These are phyloP conservation scores for Merodon equestris DNA, from an alignment of 2,888 invertebrate genomes.

Conservation along the genomic window DNA sequence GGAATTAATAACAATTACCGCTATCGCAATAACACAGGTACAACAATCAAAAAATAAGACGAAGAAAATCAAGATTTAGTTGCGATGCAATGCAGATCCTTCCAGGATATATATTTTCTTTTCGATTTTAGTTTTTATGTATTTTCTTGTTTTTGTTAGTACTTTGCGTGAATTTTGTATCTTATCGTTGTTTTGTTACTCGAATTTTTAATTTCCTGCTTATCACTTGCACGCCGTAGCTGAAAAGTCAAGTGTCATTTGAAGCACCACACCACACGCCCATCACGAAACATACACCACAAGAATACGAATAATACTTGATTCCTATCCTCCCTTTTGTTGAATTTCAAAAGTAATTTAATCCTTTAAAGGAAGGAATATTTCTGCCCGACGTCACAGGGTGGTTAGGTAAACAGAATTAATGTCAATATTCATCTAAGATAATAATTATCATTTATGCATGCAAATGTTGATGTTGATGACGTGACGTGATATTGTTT, in stretches of 20 bases:
- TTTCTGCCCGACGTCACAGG: background rate
- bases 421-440: conserved; percentile 51
- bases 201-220: conserved; percentile 16
- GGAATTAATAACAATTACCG: conserved; percentile 78
- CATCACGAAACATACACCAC: conserved; percentile 53
- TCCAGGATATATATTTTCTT: conserved; percentile 59
- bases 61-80: conserved; percentile 70
- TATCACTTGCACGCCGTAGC: conserved; percentile 58
- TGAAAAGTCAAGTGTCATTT: conserved; percentile 54
- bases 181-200: conserved; percentile 15
- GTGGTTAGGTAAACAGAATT: conserved; percentile 15
- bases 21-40: conserved; percentile 78
- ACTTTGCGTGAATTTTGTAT: conserved; percentile 8
- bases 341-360: too few relatives aligned
- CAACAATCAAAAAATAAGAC: conserved; percentile 12
- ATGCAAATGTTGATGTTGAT: conserved; percentile 55
- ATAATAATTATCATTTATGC: conserved; percentile 59
- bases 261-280: conserved; percentile 49
- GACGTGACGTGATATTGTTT: conserved; percentile 50
- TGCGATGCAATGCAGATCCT: conserved; percentile 21
- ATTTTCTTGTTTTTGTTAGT: too few relatives aligned
- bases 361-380: too few relatives aligned
- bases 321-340: background rate
- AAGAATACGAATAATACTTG: conserved; percentile 7
- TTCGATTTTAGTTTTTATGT: background rate